Evolutionary conservation across 2,888 invertebrate genomes (phyloP), one percentile per base, ranked within the genome.

Genomic region (Dione vanillae): DNA sequence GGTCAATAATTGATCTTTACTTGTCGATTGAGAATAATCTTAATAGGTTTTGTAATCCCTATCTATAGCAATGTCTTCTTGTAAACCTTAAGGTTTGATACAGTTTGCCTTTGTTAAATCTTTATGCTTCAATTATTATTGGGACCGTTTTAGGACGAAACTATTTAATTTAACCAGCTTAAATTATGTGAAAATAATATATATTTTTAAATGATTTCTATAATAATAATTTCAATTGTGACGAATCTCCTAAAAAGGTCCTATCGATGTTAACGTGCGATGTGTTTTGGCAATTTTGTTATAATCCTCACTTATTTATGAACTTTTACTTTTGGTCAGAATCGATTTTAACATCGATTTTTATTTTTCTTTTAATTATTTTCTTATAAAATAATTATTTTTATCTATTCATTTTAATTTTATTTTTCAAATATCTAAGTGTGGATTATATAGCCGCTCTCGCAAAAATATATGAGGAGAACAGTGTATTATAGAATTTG

Each of bases 401-500:
- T 20, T 43, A 10, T 10, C 1, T 10, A 27, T 45, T 43, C 1
- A 14, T 40, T 59, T 41, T 19, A 41, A 14, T 20, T 41, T 41
- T 59, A 11, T 41, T 19, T 12, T 43, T 41, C 10, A 27, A n/a
- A 27, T 27, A 12, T 54, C 2, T 61, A 61, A 61, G 61, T 51
- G 12, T 7, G 49, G 40, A 64, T 64, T 64, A 51, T 64, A 47
- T 40, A 19, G 64, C 64, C 40, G 41, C 45, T 64, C 64, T 52
- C 69, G 67, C 40, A 51, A 58, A 47, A 64, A 67, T 71, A 65
- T 70, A 62, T 71, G 81, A 82, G 85, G 77, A 83, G 77, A 82
- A 85, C 86, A 86, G 85, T 91, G 89, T 89, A 89, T 80, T 87
- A 89, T 90, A 90, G 83, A 82, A 78, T 80, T 82, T 83, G 85